Conservation (phyloP, 2,888 invertebrate genomes). For the Drosophila borealis region DNA sequence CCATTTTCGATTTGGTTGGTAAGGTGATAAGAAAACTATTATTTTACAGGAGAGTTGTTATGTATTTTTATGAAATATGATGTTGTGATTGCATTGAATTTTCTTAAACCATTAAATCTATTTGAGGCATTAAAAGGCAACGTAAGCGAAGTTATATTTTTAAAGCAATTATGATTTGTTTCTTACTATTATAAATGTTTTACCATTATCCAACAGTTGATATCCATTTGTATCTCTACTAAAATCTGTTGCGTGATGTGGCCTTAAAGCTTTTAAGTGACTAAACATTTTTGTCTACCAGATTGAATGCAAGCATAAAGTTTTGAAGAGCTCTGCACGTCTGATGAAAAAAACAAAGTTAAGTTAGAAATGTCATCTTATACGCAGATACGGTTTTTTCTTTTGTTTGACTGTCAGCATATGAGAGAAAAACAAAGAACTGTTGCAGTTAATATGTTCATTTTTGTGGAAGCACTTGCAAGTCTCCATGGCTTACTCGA, state of each 20-base stretch:
- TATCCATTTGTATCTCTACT: not conserved
- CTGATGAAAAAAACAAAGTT: slow-evolving; percentile 4
- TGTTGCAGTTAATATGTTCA: slow-evolving; percentile 18
- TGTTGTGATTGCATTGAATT: too few relatives aligned
- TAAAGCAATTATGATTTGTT: too few relatives aligned
- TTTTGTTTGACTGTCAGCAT: slow-evolving; percentile 20
- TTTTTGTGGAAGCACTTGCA: slow-evolving; percentile 24
- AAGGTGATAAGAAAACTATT: too few relatives aligned
- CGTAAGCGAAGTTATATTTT: too few relatives aligned
- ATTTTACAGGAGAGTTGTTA: too few relatives aligned
- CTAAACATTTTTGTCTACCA: not conserved
- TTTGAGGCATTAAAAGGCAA: too few relatives aligned
- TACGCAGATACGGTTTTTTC: not conserved
- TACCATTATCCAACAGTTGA: too few relatives aligned
- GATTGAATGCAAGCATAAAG: slow-evolving; percentile 6
- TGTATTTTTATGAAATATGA: too few relatives aligned
- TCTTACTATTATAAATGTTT: too few relatives aligned
- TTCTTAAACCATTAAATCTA: too few relatives aligned
- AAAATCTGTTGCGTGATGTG: not conserved
- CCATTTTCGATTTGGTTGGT: too few relatives aligned
- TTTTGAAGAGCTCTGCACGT: slow-evolving; percentile 2
- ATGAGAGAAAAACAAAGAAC: not conserved
- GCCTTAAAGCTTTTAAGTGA: not conserved
- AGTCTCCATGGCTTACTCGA: slow-evolving; percentile 36
- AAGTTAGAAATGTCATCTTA: slow-evolving; percentile 4